Conservation (phyloP, 2,113 vertebrate genomes). For the Copsychus sechellarum region DNA sequence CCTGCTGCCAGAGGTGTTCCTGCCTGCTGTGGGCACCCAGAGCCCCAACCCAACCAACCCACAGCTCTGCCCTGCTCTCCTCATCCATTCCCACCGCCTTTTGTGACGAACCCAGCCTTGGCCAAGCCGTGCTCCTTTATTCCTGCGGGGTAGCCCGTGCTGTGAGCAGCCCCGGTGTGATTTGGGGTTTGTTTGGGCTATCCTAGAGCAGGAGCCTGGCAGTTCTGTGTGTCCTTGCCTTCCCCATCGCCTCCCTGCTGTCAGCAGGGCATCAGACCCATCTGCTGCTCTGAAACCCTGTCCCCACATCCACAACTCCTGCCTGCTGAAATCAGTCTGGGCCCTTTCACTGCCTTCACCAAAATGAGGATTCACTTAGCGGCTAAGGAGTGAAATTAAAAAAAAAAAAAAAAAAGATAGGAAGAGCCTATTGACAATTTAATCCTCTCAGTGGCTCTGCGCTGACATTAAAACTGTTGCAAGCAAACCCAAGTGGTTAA, state of each 20-base stretch:
- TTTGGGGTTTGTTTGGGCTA: background rate
- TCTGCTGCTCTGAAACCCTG: background rate
- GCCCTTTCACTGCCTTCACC: background rate
- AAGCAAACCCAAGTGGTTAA: background rate
- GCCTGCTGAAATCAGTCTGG: background rate
- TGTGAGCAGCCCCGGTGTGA: background rate
- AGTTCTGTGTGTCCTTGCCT: background rate
- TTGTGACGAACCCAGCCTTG: background rate
- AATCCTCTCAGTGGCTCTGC: background rate
- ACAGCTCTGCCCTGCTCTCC: background rate
- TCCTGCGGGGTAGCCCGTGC: background rate
- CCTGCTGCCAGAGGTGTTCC: background rate
- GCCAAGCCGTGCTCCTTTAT: background rate
- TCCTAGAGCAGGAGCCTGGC: background rate
- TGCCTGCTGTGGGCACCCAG: background rate
- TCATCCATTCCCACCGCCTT: background rate
- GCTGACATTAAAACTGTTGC: slow-evolving; percentile 22
- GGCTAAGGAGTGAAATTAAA: background rate
- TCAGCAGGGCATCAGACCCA: background rate
- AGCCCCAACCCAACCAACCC: background rate
- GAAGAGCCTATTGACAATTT: slow-evolving; percentile 4
- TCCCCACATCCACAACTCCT: background rate
- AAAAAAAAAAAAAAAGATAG: background rate
- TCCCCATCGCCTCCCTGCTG: background rate
- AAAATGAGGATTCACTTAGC: background rate